phyloP scores from a whole-genome alignment of 1,140 invertebrate genomes.

The Euborellia annulipes region DNA sequence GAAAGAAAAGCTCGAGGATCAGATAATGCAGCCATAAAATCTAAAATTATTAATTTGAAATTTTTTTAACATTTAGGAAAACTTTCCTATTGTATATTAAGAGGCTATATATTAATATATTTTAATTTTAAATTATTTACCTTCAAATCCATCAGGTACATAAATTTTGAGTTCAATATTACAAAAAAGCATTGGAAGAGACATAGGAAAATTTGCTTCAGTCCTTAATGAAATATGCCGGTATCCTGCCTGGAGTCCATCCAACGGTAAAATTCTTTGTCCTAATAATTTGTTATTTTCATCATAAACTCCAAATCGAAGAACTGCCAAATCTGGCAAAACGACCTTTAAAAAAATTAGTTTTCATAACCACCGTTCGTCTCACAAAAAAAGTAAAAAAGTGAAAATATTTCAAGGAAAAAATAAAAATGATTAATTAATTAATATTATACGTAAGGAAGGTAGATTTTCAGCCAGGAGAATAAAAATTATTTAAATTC shows the following conservation, averaged over 20 bases:
- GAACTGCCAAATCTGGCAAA: slow-evolving; percentile 89
- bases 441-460: not conserved
- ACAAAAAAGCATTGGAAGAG: slow-evolving; percentile 95
- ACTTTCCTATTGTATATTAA: too few species aligned
- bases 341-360: slow-evolving; percentile 50
- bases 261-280: slow-evolving; percentile 91
- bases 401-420: too few species aligned
- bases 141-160: slow-evolving; percentile 96
- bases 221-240: slow-evolving; percentile 93
- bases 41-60: too few species aligned
- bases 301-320: slow-evolving; percentile 97
- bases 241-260: slow-evolving; percentile 95
- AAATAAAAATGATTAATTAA: not conserved
- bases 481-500: too few species aligned
- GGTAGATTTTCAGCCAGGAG: too few species aligned
- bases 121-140: slow-evolving; percentile 29
- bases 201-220: slow-evolving; percentile 98
- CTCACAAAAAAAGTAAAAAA: slow-evolving; percentile 1
- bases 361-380: too few species aligned
- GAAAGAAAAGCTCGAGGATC: slow-evolving; percentile 88
- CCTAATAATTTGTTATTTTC: slow-evolving; percentile 94
- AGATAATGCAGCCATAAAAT: slow-evolving; percentile 94
- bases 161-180: slow-evolving; percentile 99
- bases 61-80: too few species aligned
- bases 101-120: not conserved